phyloP scores from a whole-genome alignment of 1,140 invertebrate genomes.

The Drosophila teissieri region DNA sequence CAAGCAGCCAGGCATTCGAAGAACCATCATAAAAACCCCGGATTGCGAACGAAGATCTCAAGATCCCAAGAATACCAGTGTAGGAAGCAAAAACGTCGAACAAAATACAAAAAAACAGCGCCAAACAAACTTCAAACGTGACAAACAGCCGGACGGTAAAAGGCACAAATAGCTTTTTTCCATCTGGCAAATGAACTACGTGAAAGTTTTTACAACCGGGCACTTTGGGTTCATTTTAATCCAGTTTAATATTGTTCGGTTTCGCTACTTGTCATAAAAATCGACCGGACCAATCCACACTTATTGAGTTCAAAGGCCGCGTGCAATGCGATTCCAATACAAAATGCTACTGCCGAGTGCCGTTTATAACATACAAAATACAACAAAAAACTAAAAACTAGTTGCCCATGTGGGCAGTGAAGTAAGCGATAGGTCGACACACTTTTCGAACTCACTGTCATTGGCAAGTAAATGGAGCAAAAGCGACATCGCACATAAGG shows the following conservation, averaged over 20 bases:
- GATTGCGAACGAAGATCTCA: constrained; percentile 3
- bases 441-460: constrained; percentile 75
- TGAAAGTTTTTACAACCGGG: constrained; percentile 64
- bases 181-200: constrained; percentile 74
- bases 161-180: constrained; percentile 41
- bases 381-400: constrained; percentile 30
- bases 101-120: constrained; percentile 63
- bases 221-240: constrained; percentile 5
- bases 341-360: constrained; percentile 4
- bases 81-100: constrained; percentile 42
- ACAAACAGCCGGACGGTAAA: constrained; percentile 53
- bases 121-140: constrained; percentile 71
- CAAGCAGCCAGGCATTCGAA: constrained; percentile 42
- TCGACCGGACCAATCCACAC: constrained; percentile 66
- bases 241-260: constrained; percentile 1
- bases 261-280: constrained; percentile 37
- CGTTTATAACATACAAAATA: not conserved
- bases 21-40: constrained; percentile 33
- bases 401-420: constrained; percentile 67
- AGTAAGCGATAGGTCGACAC: constrained; percentile 64
- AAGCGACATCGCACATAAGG: constrained; percentile 33
- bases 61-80: constrained; percentile 6
- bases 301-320: constrained; percentile 67
- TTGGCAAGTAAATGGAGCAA: constrained; percentile 70
- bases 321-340: constrained; percentile 26